phyloP scores from a whole-genome alignment of 2,797 vertebrate species.

The Poecilia picta region DNA sequence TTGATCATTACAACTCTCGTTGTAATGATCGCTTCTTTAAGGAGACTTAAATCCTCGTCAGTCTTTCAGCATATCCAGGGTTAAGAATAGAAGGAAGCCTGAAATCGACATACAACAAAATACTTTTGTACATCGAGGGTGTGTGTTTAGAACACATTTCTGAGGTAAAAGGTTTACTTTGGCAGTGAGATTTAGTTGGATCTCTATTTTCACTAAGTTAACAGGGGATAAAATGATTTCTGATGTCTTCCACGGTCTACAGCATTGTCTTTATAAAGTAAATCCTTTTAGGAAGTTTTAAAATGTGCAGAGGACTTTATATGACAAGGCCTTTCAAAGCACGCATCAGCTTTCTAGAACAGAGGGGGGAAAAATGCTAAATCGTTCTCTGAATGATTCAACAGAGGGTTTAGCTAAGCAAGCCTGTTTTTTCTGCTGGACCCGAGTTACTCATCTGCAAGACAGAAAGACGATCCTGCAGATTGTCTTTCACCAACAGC shows the following conservation, averaged over 20 bases:
- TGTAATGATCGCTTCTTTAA: constrained; percentile 74
- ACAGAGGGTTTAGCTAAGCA: constrained; percentile 23
- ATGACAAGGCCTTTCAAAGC: not conserved
- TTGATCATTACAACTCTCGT: constrained; percentile 70
- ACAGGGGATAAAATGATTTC: not conserved
- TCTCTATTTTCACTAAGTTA: not conserved
- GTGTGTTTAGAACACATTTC: not conserved
- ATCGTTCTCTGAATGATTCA: constrained; percentile 23
- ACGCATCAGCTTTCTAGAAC: not conserved
- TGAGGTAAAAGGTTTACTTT: not conserved
- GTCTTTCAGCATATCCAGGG: constrained; percentile 58
- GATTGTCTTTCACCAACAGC: constrained; percentile 58
- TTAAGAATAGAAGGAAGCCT: constrained; percentile 57
- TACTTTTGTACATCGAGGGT: not conserved
- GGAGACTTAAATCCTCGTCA: constrained; percentile 70
- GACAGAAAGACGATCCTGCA: constrained; percentile 58
- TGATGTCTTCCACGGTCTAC: not conserved
- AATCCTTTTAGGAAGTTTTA: not conserved
- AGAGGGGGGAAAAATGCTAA: constrained; percentile 13
- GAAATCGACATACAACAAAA: constrained; percentile 8
- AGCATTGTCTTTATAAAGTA: constrained; percentile 4
- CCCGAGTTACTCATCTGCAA: constrained; percentile 8
- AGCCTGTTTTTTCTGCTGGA: constrained; percentile 14
- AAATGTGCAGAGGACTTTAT: not conserved
- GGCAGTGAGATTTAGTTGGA: not conserved